phyloP scores from a whole-genome alignment of 2,113 vertebrate species.

The Aegotheles bennettii region DNA sequence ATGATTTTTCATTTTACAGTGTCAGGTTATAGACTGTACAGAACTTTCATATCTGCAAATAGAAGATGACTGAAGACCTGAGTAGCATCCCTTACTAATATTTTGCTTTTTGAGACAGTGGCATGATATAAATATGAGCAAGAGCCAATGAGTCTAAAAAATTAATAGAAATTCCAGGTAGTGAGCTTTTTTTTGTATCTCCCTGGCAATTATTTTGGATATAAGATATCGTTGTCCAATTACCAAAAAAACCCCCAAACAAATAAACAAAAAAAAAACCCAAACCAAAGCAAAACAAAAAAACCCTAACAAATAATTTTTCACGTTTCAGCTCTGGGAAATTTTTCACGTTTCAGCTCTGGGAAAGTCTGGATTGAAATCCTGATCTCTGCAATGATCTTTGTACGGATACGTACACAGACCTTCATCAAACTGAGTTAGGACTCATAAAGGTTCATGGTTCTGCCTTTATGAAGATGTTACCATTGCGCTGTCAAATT shows the following conservation, averaged over 20 bases:
- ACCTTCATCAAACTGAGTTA: neutral
- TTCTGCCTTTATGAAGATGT: neutral
- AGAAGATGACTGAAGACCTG: neutral
- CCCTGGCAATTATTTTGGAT: neutral
- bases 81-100: neutral
- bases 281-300: neutral
- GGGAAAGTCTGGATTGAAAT: neutral
- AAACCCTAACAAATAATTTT: neutral
- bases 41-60: neutral
- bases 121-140: neutral
- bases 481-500: neutral
- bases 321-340: neutral
- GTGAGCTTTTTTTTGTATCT: neutral
- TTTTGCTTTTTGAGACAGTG: neutral
- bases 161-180: neutral
- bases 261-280: too few species aligned
- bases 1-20: neutral
- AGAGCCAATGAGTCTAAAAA: neutral
- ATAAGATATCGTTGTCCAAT: neutral
- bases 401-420: accelerated
- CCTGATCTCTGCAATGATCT: neutral
- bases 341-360: neutral
- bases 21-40: neutral
- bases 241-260: neutral
- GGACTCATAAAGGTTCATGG: neutral